Evolutionary conservation across 2,888 invertebrate genomes (phyloP).

Genomic region (Calameuta pallipes): DNA sequence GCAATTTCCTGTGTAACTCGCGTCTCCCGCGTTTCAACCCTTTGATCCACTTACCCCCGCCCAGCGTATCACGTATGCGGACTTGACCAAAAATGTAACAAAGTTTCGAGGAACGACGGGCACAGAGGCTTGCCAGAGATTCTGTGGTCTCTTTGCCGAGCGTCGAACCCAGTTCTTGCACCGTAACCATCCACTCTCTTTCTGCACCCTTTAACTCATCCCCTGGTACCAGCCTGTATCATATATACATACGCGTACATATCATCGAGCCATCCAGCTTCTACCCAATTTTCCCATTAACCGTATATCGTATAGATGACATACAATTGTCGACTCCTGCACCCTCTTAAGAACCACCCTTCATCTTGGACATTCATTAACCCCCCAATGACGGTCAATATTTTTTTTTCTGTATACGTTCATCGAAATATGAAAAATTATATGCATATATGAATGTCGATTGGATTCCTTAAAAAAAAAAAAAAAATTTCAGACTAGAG

Average conservation of each 20-base stretch:
- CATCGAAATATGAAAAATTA: neutral
- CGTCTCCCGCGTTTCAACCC: slow-evolving; percentile 38
- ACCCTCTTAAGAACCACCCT: slow-evolving; percentile 23
- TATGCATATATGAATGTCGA: neutral
- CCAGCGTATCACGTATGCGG: slow-evolving; percentile 42
- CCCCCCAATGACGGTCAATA: neutral
- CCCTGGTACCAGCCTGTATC: slow-evolving; percentile 10
- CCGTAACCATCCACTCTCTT: slow-evolving; percentile 34
- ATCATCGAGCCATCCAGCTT: slow-evolving; percentile 36
- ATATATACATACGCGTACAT: slow-evolving; percentile 16
- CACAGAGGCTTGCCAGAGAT: slow-evolving; percentile 49
- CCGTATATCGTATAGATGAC: slow-evolving; percentile 34
- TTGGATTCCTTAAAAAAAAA: neutral
- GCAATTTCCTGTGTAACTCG: slow-evolving; percentile 29
- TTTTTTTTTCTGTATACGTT: neutral
- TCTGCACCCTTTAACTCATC: slow-evolving; percentile 27
- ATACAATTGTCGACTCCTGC: slow-evolving; percentile 41
- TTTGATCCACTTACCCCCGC: slow-evolving; percentile 58
- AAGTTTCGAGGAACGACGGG: slow-evolving; percentile 54
- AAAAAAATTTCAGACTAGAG: neutral
- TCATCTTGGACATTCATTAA: slow-evolving; percentile 15
- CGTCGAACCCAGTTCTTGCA: slow-evolving; percentile 48
- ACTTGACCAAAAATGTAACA: slow-evolving; percentile 63
- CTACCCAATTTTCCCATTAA: slow-evolving; percentile 31
- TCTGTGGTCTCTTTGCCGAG: slow-evolving; percentile 61